phyloP scores from a whole-genome alignment of 2,888 invertebrate genomes.

The Melieria picta region DNA sequence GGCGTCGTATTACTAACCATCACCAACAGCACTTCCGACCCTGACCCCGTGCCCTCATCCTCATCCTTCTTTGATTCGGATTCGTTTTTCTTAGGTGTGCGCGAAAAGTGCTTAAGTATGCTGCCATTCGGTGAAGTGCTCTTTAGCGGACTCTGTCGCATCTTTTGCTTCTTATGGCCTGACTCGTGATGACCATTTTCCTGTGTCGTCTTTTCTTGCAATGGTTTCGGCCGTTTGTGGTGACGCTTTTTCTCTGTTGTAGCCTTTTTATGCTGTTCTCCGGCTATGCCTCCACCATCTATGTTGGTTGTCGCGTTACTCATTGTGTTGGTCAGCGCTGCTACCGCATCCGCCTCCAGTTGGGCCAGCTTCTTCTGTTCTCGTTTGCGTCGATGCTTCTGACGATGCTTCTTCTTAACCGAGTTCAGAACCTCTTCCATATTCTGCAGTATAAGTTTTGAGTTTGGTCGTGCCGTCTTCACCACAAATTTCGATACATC shows the following conservation, averaged over 20 bases:
- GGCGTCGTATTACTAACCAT: slow-evolving; percentile 9
- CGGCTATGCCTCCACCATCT: no score
- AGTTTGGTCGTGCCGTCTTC: slow-evolving; percentile 58
- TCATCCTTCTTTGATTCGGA: not conserved
- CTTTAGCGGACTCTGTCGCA: slow-evolving; percentile 49
- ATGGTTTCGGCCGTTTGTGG: slow-evolving; percentile 42
- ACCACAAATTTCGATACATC: slow-evolving; percentile 48
- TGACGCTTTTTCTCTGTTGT: slow-evolving; percentile 37
- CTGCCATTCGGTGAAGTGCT: slow-evolving; percentile 38
- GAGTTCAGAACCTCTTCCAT: slow-evolving; percentile 65
- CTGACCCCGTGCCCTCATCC: slow-evolving; percentile 10
- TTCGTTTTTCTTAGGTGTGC: slow-evolving; percentile 47
- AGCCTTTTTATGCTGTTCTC: slow-evolving; percentile 18
- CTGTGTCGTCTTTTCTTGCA: slow-evolving; percentile 51
- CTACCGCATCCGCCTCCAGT: slow-evolving; percentile 49
- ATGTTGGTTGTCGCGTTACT: slow-evolving; percentile 29
- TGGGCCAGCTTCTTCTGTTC: slow-evolving; percentile 58
- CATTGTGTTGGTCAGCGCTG: slow-evolving; percentile 37
- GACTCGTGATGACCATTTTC: slow-evolving; percentile 46
- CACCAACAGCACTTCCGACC: not conserved
- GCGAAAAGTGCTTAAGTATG: slow-evolving; percentile 50
- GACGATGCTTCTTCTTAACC: slow-evolving; percentile 63
- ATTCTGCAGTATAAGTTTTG: slow-evolving; percentile 61
- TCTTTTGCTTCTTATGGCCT: not conserved
- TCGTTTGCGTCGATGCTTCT: slow-evolving; percentile 60